These are phyloP conservation scores for Xenops minutus DNA, from an alignment of 2,797 vertebrate genomes.

Conservation along the genomic window DNA sequence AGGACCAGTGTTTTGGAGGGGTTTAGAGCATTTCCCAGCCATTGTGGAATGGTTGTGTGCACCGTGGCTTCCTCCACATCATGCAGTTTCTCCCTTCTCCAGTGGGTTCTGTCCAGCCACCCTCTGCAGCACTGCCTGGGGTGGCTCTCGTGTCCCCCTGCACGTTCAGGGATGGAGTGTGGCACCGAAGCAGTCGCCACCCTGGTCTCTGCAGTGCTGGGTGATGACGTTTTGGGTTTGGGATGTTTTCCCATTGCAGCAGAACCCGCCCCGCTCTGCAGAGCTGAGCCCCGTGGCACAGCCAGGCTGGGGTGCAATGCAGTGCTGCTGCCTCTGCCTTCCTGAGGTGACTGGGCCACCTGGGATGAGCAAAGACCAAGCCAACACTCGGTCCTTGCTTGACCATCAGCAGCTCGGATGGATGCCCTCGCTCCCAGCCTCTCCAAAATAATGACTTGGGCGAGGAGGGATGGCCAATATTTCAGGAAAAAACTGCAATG, in stretches of 20 bases:
- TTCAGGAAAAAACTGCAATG: not conserved
- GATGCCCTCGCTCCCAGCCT: not conserved
- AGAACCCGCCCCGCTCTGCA: not conserved
- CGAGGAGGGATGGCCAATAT: not conserved
- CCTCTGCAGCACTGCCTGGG: accelerated
- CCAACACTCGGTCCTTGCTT: accelerated
- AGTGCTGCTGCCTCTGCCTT: not conserved
- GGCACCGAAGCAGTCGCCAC: not conserved
- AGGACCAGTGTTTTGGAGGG: accelerated
- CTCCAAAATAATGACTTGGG: not conserved
- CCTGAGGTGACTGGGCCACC: not conserved
- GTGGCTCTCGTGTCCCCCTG: accelerated
- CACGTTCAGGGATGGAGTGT: accelerated
- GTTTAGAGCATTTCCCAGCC: not conserved
- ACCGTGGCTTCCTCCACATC: not conserved
- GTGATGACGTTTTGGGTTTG: not conserved
- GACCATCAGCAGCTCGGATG: not conserved
- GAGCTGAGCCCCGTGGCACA: not conserved
- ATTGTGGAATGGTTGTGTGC: not conserved
- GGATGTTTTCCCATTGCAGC: not conserved
- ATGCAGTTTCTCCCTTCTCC: accelerated
- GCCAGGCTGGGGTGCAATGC: not conserved
- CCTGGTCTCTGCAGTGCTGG: not conserved
- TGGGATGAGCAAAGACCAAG: accelerated
- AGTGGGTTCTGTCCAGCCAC: accelerated